These are phyloP conservation scores for Conistra vaccinii DNA, from an alignment of 2,888 invertebrate genomes.

Conservation along the genomic window DNA sequence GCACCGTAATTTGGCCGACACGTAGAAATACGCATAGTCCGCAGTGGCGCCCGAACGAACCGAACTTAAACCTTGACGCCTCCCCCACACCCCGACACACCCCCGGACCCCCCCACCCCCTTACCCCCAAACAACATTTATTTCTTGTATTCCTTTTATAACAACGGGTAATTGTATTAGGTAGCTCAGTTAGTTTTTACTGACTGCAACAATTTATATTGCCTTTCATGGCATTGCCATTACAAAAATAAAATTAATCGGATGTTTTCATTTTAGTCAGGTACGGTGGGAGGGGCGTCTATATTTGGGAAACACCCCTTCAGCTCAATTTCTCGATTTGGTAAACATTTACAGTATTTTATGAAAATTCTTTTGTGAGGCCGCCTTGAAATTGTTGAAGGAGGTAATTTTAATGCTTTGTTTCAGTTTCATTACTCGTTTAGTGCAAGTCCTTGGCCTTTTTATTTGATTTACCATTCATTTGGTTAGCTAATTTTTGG, in stretches of 20 bases:
- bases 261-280: constrained; percentile 36
- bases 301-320: constrained; percentile 53
- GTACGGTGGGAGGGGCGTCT: constrained; percentile 32
- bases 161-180: constrained; percentile 70
- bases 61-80: constrained; percentile 79
- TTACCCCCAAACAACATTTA: constrained; percentile 74
- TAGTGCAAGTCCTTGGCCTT: constrained; percentile 29
- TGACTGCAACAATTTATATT: constrained; percentile 58
- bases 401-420: constrained; percentile 38
- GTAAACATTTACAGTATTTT: constrained; percentile 55
- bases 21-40: constrained; percentile 86
- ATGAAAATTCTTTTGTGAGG: constrained; percentile 41
- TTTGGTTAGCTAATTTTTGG: constrained; percentile 13
- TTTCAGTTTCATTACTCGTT: constrained; percentile 45
- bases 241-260: constrained; percentile 38
- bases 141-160: constrained; percentile 78
- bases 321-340: constrained; percentile 42
- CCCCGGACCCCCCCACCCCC: constrained; percentile 16
- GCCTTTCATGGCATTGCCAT: constrained; percentile 49
- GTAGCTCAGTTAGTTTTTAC: constrained; percentile 66
- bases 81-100: constrained; percentile 61
- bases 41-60: constrained; percentile 82
- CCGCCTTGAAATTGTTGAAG: constrained; percentile 50
- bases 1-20: constrained; percentile 71
- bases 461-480: constrained; percentile 29